Evolutionary conservation across 2,113 vertebrate genomes (phyloP), one percentile per base, ranked within the genome.

Genomic region (Tyto alba): DNA sequence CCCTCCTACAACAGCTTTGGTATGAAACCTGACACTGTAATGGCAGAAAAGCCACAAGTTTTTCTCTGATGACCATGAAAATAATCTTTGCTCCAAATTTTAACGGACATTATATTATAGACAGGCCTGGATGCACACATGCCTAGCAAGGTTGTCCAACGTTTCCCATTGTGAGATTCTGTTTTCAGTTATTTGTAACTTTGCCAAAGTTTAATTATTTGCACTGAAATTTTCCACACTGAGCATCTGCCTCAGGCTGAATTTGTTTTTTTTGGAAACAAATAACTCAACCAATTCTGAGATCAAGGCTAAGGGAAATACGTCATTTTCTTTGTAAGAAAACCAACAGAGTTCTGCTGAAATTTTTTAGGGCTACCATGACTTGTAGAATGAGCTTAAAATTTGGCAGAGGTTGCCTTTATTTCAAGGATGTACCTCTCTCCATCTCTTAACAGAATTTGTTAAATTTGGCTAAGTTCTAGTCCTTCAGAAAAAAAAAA

Each of bases 191-290:
- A 71, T 60, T 92, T 96, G 89, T 92, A 89, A 68, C 45, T 86
- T 90, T 78, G 79, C 90, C 89, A 90, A 90, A 78, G 68, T 94
- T 89, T 93, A 93, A 94, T 94, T 81, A 92, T 92, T 95, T 95
- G 45, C 52, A 64, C 73, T 90, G 60, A 90, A 93, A 91, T 72
- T 94, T 96, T 96, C 80, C 64, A 75, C 57, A 72, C 56, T 81
- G 30, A 89, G 60, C 62, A 92, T 90, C 60, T 92, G 86, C 80
- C 75, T 76, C 36, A 60, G 73, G 57, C 40, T 73, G 86, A 86
- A 81, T 85, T 87, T 87, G 25, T 1, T 47, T 67, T 52, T 77
- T 90, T 81, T 74, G 2, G 20, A 94, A 74, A 81, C 47, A 94
- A 84, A 78, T 36, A 63, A 56, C 38, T 80, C 36, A 38, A 60